A percentile compares a stretch with the other conserved stretches of the same genome.
Conservation (phyloP, 2,888 invertebrate genomes). For the Cheilosia vulpina region DNA sequence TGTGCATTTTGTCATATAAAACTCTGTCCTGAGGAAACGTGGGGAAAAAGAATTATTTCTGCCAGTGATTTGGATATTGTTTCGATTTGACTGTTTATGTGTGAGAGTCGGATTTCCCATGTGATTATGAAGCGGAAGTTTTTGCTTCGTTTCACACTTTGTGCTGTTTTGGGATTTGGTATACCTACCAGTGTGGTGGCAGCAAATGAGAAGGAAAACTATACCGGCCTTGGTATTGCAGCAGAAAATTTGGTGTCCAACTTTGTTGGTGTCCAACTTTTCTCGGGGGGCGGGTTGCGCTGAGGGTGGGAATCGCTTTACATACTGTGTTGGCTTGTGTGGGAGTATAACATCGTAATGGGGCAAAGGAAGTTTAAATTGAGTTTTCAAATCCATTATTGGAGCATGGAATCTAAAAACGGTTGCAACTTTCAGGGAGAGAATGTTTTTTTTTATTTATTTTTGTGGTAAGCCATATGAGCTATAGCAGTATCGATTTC, state of each 20-base stretch:
- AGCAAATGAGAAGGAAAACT: constrained; percentile 25
- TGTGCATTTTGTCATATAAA: constrained; percentile 44
- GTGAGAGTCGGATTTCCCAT: constrained; percentile 26
- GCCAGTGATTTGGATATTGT: constrained; percentile 69
- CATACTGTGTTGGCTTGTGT: neutral
- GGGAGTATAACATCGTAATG: neutral
- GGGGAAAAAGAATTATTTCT: constrained; percentile 34
- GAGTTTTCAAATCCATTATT: constrained; percentile 8
- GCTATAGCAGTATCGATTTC: no score
- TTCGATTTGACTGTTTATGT: constrained; percentile 52
- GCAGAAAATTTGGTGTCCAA: constrained; percentile 9
- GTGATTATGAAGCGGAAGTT: constrained; percentile 59
- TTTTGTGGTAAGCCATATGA: no score
- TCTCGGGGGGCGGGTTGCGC: neutral
- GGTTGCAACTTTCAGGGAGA: neutral
- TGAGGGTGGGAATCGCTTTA: neutral
- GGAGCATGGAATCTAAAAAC: neutral
- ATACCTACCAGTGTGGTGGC: neutral
- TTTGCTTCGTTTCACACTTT: constrained; percentile 62
- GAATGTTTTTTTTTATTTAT: no score
- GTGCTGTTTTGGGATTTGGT: constrained; percentile 8
- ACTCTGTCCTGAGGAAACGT: neutral
- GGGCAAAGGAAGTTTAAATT: constrained; percentile 3
- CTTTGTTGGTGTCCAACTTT: constrained; percentile 22
- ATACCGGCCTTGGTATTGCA: constrained; percentile 24